Conservation (phyloP, 2,888 invertebrate genomes). For the Brassicogethes aeneus region DNA sequence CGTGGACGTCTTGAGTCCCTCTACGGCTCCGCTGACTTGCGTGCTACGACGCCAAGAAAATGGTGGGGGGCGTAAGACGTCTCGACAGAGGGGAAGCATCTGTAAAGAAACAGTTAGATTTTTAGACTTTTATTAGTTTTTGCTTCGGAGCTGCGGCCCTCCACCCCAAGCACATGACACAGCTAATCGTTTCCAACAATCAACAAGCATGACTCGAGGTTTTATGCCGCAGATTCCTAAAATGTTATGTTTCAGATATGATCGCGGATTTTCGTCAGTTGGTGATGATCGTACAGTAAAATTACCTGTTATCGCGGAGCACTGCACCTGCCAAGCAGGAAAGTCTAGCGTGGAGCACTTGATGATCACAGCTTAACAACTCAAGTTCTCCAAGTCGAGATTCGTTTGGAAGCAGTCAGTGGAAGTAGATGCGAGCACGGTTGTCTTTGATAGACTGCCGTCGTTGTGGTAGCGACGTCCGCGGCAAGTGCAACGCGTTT, state of each 20-base stretch:
- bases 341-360: no score
- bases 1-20: slow-evolving; percentile 23
- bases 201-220: no score
- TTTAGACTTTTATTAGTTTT: slow-evolving; percentile 3
- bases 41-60: slow-evolving; percentile 27
- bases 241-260: no score
- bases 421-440: no score
- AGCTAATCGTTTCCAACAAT: neutral
- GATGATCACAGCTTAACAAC: no score
- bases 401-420: no score
- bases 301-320: no score
- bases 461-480: slow-evolving; percentile 9
- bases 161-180: neutral
- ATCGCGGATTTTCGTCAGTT: no score
- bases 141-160: neutral
- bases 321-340: no score
- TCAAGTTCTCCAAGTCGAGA: no score
- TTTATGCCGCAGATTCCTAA: no score
- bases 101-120: slow-evolving; percentile 20
- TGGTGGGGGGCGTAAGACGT: slow-evolving; percentile 33
- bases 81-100: slow-evolving; percentile 26
- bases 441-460: slow-evolving; percentile 21
- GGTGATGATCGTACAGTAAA: no score
- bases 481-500: slow-evolving; percentile 25
- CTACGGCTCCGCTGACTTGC: slow-evolving; percentile 29